Evolutionary conservation across 2,113 vertebrate species (phyloP), one percentile per base, ranked within the genome.

Genomic region (Pteropus alecto): DNA sequence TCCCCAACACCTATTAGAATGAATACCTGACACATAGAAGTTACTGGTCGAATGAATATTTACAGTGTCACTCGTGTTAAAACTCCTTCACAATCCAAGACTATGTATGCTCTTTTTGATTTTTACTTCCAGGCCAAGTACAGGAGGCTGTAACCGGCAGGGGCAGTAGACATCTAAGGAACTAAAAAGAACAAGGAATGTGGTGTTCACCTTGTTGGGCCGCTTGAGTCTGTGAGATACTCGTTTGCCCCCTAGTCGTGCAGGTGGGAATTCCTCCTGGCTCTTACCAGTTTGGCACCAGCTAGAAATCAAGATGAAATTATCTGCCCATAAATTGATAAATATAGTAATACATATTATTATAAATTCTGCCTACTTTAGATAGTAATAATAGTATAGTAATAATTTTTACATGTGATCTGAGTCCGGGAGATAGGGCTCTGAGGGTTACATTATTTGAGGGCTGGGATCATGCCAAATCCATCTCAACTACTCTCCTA

Each of bases 281-380:
- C 28, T 86, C n/a, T 21, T 4, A 58, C 1, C 43, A 51, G 26
- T 73, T 85, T 33, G 41, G 63, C 79, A 79, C 51, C 21, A 4
- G 38, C 43, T 35, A 48, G 86, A 94, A 73, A 43, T 41, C 26
- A 54, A 74, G 65, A 56, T 90, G 33, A 96, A 90, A 81, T 76
- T 41, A 71, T 77, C 67, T 92, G 60, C 61, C 38, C 38, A 43
- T 46, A 28, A 12, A 82, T 48, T 60, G 35, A 82, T 82, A 71
- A 82, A 46, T 35, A 73, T 60, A 67, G 48, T 41, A 43, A 68
- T 35, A 58, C n/a, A 51, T 46, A n/a, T 35, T n/a, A 58, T 5
- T 22, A 18, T 67, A 35, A 60, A 51, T 73, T 58, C 15, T 73
- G 30, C 9, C 56, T 74, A 51, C 26, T 60, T 79, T 33, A 86